Evolutionary conservation across 2,113 vertebrate species (phyloP), one percentile per base, ranked within the genome.

Genomic region (Syrrhaptes paradoxus): DNA sequence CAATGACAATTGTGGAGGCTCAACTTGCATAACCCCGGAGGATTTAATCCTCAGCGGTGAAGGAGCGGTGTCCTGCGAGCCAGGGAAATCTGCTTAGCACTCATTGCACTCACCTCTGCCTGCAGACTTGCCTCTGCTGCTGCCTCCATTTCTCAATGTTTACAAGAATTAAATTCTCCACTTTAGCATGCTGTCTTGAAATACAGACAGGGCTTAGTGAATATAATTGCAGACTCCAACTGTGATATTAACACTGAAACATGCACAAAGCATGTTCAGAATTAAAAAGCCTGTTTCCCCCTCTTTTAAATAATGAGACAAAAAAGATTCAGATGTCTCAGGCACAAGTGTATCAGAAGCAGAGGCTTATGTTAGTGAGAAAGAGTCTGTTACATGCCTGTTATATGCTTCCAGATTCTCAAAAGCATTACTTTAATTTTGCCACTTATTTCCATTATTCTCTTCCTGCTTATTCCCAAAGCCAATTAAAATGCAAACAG

Each of bases 401-500:
- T 88, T 95, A 84, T 6, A 48, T 91, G 74, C 52, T 90, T 88
- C 87, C 85, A 77, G 68, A 87, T 90, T 96, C 67, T 79, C 86
- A 93, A 91, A 93, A 61, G 24, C 43, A 16, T 88, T 94, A 89
- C 83, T 95, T 95, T 90, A 90, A 89, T 97, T 97, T 95, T 90
- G 86, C 79, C 77, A 85, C 86, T 97, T 97, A 65, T 94, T 98
- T 97, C 97, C 89, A 92, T 94, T 95, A 93, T 96, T 96, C 82
- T 94, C 63, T 84, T 90, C 73, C 75, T 95, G 89, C 87, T 92
- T 97, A 95, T 97, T 97, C 96, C 95, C 90, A 93, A 92, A 97
- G 96, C 97, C 97, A 98, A 98, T 98, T 98, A 98, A 98, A 98
- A 98, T 98, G 96, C 97, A 97, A 97, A 97, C 95, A 93, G 91